A percentile compares a stretch with the other conserved stretches of the same genome.
These are phyloP conservation scores for Agonopterix arenella DNA, from an alignment of 2,888 invertebrate genomes.

Conservation along the genomic window DNA sequence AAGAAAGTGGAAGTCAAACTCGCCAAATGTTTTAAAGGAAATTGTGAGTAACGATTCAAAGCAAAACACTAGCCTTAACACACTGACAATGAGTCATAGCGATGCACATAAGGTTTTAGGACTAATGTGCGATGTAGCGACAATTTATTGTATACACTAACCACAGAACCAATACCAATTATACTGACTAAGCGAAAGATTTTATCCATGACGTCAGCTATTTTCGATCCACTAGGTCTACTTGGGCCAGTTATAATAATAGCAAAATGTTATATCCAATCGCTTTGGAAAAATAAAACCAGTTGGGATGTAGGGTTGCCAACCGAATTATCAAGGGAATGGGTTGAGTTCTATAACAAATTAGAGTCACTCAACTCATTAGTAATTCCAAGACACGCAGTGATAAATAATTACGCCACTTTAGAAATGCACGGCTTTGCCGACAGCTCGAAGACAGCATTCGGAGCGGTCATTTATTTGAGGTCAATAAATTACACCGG, in stretches of 20 bases:
- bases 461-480: constrained; percentile 8
- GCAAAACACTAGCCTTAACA: neutral
- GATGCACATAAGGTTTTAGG: constrained; percentile 10
- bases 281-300: constrained; percentile 1
- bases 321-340: neutral
- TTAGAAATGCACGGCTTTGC: constrained; percentile 5
- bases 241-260: constrained; percentile 6
- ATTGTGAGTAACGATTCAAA: neutral
- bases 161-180: neutral
- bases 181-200: constrained; percentile 8
- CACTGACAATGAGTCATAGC: constrained; percentile 2
- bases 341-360: constrained; percentile 2
- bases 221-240: no score
- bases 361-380: constrained; percentile 1
- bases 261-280: constrained; percentile 3
- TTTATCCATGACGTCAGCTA: constrained; percentile 7
- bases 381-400: constrained; percentile 2
- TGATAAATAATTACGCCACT: neutral
- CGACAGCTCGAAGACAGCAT: constrained; percentile 4
- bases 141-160: constrained; percentile 1
- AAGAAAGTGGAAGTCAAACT: constrained; percentile 11
- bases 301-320: constrained; percentile 9
- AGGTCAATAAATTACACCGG: constrained; percentile 1
- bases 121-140: constrained; percentile 5
- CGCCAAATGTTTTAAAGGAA: neutral